phyloP scores from a whole-genome alignment of 2,888 invertebrate genomes.

The Maniola hyperantus region DNA sequence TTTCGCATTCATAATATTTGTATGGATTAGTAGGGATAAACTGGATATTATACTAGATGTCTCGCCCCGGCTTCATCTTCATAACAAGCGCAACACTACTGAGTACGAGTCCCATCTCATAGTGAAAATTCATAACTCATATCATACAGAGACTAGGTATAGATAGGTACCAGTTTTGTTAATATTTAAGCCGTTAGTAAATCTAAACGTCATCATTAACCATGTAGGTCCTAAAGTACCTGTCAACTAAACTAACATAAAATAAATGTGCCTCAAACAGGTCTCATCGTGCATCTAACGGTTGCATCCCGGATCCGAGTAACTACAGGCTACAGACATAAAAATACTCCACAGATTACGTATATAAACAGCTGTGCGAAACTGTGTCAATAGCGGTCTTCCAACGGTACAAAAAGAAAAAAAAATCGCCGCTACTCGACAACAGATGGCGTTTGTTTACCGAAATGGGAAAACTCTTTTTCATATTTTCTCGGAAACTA shows the following conservation, averaged over 20 bases:
- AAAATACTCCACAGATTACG: conserved; percentile 50
- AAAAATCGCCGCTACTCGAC: conserved; percentile 61
- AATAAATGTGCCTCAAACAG: conserved; percentile 42
- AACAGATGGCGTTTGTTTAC: conserved; percentile 62
- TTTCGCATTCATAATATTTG: too few species aligned
- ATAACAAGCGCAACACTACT: neutral
- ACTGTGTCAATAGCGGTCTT: conserved; percentile 74
- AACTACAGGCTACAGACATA: conserved; percentile 52
- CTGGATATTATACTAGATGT: too few species aligned
- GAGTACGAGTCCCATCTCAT: neutral
- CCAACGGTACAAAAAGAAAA: conserved; percentile 58
- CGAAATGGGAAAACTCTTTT: conserved; percentile 28
- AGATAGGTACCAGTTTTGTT: neutral
- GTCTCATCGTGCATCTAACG: conserved; percentile 61
- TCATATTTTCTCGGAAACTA: conserved; percentile 24
- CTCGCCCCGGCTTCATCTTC: neutral
- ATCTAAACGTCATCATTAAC: neutral
- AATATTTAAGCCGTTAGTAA: neutral
- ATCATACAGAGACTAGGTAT: neutral
- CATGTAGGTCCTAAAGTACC: conserved; percentile 4
- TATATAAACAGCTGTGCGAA: conserved; percentile 69
- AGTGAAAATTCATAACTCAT: neutral
- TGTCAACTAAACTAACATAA: conserved; percentile 1
- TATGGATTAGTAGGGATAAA: too few species aligned
- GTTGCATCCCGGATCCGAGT: conserved; percentile 63